Evolutionary conservation across 2,888 invertebrate species (phyloP), one percentile per base, ranked within the genome.

Genomic region (Pseudococcus jackbeardsleyi): DNA sequence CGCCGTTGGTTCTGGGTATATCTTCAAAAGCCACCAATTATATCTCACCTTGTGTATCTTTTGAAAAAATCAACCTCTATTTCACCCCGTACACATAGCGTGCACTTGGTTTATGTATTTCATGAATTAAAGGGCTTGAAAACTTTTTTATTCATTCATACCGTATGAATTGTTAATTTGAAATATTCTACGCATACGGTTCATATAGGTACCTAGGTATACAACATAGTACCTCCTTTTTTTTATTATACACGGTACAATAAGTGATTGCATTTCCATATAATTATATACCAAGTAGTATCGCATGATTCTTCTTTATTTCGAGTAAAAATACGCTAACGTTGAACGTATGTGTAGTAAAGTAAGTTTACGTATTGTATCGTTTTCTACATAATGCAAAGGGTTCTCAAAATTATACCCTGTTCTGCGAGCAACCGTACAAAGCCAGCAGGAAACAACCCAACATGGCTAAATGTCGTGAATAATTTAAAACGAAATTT

Each of bases 221-320:
- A 15, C 15, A 59, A 19, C 12, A 64, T 19, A 64, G 33, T 72
- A 33, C 72, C 72, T 33, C 72, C 72, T 72, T 72, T 72, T 26
- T 26, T 72, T 15, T 33, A 15, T 15, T 72, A 33, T 72, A 72
- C 15, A 33, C 33, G 33, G 33, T 72, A 72, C 72, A 72, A 72
- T 72, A 72, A 72, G 72, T 72, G 72, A 72, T 72, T 72, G 72
- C 72, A 72, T 72, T 72, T 72, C 72, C 72, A 72, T 72, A 72
- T 72, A 72, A 72, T 72, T 72, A 72, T 72, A 72, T 72, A 33
- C 15, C 72, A 72, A 72, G 72, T 33, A 72, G 33, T 72, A 72
- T 72, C 72, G 72, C 72, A 72, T 72, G 72, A 72, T 72, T 72
- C 72, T 72, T 72, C 72, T 33, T 72, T 72, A 72, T 72, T 72